Evolutionary conservation across 1,140 invertebrate species (phyloP).

Genomic region (Temnothorax longispinosus): DNA sequence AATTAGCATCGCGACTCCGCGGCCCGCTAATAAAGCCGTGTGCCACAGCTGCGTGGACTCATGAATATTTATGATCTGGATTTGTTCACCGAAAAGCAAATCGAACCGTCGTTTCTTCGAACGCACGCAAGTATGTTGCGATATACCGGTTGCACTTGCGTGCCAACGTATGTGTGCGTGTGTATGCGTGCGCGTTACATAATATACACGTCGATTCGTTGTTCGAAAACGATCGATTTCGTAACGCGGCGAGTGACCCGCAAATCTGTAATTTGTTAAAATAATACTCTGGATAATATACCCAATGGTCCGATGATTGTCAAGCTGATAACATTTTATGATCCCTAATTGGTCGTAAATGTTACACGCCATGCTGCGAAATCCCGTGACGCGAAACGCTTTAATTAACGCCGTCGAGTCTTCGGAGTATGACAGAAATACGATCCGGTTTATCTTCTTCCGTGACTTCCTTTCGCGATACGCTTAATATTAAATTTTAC

Average conservation of each 20-base stretch:
- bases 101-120: constrained; percentile 11
- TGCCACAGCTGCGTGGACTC: constrained; percentile 42
- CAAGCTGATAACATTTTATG: neutral
- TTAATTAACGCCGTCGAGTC: neutral
- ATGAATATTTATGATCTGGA: constrained; percentile 53
- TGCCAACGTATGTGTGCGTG: neutral
- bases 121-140: neutral
- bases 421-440: neutral
- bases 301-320: neutral
- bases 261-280: neutral
- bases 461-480: neutral
- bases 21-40: constrained; percentile 42
- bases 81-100: constrained; percentile 38
- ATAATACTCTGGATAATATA: neutral
- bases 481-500: neutral
- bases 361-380: neutral
- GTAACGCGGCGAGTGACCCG: neutral
- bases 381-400: neutral
- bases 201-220: neutral
- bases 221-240: constrained; percentile 5
- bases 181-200: neutral
- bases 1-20: constrained; percentile 49
- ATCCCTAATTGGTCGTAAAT: neutral
- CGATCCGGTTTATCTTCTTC: neutral
- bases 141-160: neutral